These are phyloP conservation scores for Hedychridium roseum DNA, from an alignment of 2,888 invertebrate species.

Conservation along the genomic window DNA sequence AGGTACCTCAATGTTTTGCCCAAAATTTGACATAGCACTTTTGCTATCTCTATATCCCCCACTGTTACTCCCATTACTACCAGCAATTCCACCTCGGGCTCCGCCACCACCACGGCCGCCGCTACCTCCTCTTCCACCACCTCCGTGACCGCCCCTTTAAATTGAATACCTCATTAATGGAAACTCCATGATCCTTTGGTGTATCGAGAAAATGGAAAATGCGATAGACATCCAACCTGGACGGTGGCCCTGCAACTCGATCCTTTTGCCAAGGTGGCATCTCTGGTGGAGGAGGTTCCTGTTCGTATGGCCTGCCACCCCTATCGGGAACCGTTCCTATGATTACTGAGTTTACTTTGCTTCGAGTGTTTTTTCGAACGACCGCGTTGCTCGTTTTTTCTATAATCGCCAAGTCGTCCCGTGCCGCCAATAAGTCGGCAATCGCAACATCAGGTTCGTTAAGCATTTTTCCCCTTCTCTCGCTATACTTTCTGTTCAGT, in stretches of 20 bases:
- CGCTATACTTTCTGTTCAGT: constrained; percentile 70
- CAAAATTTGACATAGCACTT: constrained; percentile 42
- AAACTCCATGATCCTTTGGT: not conserved
- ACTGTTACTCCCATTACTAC: constrained; percentile 37
- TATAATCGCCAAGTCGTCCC: constrained; percentile 83
- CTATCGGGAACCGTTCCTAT: constrained; percentile 94
- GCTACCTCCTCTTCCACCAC: constrained; percentile 50
- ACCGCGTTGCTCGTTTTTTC: constrained; percentile 91
- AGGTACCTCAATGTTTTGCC: constrained; percentile 46
- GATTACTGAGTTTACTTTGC: constrained; percentile 85
- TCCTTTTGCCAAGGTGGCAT: constrained; percentile 95
- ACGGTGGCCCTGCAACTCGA: constrained; percentile 65
- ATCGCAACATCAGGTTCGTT: constrained; percentile 74
- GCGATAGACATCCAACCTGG: too few relatives aligned
- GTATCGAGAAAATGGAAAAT: too few relatives aligned
- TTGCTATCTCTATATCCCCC: constrained; percentile 43
- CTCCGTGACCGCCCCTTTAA: constrained; percentile 49
- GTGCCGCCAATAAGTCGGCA: constrained; percentile 83
- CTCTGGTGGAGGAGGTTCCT: constrained; percentile 93
- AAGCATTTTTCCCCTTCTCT: constrained; percentile 65
- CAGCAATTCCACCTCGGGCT: constrained; percentile 46
- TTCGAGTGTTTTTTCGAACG: constrained; percentile 85
- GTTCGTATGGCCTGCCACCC: constrained; percentile 91
- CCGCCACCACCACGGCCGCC: constrained; percentile 44
- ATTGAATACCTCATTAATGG: constrained; percentile 1